Evolutionary conservation across 2,797 vertebrate genomes (phyloP).

Genomic region (Myotis vivesi): DNA sequence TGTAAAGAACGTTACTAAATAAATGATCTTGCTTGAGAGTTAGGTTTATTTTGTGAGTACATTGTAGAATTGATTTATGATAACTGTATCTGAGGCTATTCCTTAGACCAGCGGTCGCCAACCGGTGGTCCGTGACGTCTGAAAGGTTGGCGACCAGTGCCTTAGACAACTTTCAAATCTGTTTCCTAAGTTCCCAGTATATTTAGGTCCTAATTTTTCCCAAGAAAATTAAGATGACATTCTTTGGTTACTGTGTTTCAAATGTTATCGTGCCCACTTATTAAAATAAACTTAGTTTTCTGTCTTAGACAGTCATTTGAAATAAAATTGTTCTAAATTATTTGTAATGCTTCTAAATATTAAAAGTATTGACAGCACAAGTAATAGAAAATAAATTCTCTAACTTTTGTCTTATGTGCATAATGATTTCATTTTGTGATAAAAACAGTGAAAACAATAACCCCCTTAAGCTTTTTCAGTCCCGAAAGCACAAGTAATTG

Average conservation of each 20-base stretch:
- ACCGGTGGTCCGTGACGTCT: no score
- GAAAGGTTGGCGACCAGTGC: no score
- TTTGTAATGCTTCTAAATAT: constrained; percentile 24
- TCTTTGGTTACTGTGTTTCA: constrained; percentile 5
- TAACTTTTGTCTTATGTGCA: background rate
- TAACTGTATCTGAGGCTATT: background rate
- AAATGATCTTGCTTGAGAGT: background rate
- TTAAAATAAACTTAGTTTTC: constrained; percentile 44
- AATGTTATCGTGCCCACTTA: background rate
- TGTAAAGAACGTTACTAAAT: background rate
- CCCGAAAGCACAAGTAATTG: background rate
- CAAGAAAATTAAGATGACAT: background rate
- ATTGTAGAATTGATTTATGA: background rate
- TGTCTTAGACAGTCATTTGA: constrained; percentile 3
- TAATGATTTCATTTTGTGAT: constrained; percentile 12
- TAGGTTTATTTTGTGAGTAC: background rate
- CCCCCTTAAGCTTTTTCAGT: background rate
- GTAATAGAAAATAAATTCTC: background rate
- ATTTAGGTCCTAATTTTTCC: constrained; percentile 30
- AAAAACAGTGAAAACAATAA: background rate
- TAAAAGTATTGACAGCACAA: background rate
- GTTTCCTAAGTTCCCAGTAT: background rate
- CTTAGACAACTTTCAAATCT: background rate
- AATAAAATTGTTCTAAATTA: constrained; percentile 44
- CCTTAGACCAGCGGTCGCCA: no score